Percentiles rank a stretch among this genome's conserved stretches.
phyloP scores from a whole-genome alignment of 1,140 invertebrate genomes.

The Monomorium pharaonis region DNA sequence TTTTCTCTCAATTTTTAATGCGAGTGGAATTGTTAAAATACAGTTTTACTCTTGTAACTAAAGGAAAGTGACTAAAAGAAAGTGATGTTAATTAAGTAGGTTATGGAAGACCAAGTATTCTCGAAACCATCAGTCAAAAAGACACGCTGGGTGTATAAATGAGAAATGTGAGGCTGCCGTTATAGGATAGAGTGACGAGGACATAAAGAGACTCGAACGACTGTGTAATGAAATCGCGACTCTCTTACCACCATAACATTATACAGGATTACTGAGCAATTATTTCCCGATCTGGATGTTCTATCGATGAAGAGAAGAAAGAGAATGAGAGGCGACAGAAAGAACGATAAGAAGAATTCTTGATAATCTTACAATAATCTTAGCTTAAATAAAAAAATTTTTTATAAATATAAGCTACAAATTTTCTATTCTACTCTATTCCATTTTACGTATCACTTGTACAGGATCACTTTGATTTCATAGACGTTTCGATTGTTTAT shows the following conservation, averaged over 20 bases:
- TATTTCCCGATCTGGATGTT: slow-evolving; percentile 37
- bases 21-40: not conserved
- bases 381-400: not conserved
- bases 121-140: slow-evolving; percentile 20
- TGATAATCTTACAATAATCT: slow-evolving; percentile 36
- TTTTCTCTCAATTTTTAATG: not conserved
- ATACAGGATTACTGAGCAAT: slow-evolving; percentile 56
- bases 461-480: not conserved
- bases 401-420: not conserved
- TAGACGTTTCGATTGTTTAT: slow-evolving; percentile 11
- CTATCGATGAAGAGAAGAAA: slow-evolving; percentile 4
- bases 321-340: not conserved
- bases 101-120: slow-evolving; percentile 57
- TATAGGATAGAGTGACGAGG: slow-evolving; percentile 58
- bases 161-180: slow-evolving; percentile 64
- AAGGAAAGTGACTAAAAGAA: not conserved
- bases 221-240: slow-evolving; percentile 72
- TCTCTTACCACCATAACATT: slow-evolving; percentile 70
- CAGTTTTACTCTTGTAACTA: not conserved
- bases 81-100: not conserved
- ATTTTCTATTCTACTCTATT: too few relatives aligned
- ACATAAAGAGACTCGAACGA: slow-evolving; percentile 58
- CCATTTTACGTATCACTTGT: not conserved
- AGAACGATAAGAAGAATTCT: not conserved
- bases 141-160: slow-evolving; percentile 41